A percentile compares a stretch with the other conserved stretches of the same genome.
These are phyloP conservation scores for Neelides sp. DNA, from an alignment of 1,140 invertebrate species.

Conservation along the genomic window DNA sequence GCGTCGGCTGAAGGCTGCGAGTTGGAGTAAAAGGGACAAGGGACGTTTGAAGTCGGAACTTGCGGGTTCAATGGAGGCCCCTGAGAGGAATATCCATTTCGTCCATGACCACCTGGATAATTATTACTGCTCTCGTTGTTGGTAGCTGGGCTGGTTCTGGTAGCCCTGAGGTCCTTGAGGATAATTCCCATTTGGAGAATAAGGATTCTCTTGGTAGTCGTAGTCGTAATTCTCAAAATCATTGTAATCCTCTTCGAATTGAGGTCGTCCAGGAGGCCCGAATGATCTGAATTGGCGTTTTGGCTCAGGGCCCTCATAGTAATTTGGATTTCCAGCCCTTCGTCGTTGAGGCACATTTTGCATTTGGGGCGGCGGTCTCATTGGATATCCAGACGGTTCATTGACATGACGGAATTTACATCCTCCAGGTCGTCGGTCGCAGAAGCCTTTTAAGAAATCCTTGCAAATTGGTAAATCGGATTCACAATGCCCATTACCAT, in stretches of 20 bases:
- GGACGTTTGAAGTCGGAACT: conserved; percentile 7
- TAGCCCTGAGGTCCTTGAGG: not conserved
- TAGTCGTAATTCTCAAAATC: no score
- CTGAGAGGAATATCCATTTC: not conserved
- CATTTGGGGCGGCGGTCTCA: conserved; percentile 6
- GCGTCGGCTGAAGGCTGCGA: conserved; percentile 14
- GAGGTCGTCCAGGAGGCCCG: no score
- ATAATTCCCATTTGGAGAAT: not conserved
- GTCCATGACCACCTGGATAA: not conserved
- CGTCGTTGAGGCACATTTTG: not conserved
- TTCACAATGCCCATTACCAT: conserved; percentile 14
- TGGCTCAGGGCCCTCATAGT: conserved; percentile 25
- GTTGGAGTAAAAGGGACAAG: no score
- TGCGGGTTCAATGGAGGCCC: not conserved
- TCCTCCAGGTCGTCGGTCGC: conserved; percentile 42
- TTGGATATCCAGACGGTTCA: conserved; percentile 10
- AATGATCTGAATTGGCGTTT: no score
- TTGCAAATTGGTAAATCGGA: conserved; percentile 54
- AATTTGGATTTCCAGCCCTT: conserved; percentile 15
- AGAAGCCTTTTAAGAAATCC: conserved; percentile 61
- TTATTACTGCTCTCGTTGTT: not conserved
- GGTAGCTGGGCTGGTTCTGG: not conserved
- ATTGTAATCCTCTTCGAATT: not conserved
- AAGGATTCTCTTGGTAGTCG: not conserved
- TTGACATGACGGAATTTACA: conserved; percentile 46